A percentile compares a stretch with the other conserved stretches of the same genome.
Conservation (phyloP, 2,797 vertebrate species). For the Sandelia bainsii region DNA sequence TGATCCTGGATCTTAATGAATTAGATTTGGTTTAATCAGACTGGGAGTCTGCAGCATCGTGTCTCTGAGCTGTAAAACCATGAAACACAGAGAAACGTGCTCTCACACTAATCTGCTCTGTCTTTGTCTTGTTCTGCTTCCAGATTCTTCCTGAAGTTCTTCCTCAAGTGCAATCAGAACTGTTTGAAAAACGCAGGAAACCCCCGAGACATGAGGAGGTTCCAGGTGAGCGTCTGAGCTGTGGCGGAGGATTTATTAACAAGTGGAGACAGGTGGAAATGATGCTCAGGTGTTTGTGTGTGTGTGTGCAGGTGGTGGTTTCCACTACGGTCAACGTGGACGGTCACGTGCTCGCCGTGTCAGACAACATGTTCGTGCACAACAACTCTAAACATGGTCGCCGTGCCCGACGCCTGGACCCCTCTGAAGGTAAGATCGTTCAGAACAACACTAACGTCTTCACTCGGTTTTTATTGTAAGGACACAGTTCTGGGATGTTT, state of each 20-base stretch:
- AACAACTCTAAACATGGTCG: conserved; percentile 99
- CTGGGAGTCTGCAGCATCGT: too few species aligned
- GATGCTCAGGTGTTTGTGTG: background rate
- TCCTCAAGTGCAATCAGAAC: conserved; percentile 98
- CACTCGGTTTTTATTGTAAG: too few species aligned
- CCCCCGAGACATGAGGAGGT: conserved; percentile 95
- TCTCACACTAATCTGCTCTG: background rate
- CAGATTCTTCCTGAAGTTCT: conserved; percentile 96
- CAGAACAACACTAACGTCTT: background rate
- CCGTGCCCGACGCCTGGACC: conserved; percentile 92
- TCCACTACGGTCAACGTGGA: conserved; percentile 96
- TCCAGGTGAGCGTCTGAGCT: conserved; percentile 82
- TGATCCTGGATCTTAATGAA: background rate
- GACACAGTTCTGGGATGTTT: too few species aligned
- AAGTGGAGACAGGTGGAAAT: background rate
- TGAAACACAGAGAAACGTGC: background rate
- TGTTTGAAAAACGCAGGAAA: conserved; percentile 97
- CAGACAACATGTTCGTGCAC: conserved; percentile 98
- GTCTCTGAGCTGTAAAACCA: background rate
- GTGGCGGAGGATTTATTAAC: background rate
- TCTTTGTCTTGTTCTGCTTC: conserved; percentile 12
- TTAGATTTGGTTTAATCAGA: too few species aligned
- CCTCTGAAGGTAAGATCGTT: conserved; percentile 91
- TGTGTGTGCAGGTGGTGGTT: conserved; percentile 89
- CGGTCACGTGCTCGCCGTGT: conserved; percentile 93